These are phyloP conservation scores for Leptobrachium ailaonicum DNA, from an alignment of 2,113 vertebrate species.

Conservation along the genomic window DNA sequence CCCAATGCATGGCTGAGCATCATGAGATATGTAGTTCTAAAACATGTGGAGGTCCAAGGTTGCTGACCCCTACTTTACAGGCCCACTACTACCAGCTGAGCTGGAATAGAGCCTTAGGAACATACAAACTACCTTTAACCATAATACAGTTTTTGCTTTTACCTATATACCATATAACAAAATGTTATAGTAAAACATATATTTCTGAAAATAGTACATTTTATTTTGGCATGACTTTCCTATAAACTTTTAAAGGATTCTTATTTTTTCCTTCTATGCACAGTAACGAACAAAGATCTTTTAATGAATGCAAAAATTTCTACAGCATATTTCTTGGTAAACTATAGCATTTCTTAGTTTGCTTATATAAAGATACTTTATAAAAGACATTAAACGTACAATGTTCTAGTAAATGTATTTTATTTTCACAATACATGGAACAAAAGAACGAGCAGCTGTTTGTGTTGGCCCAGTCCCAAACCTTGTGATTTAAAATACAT, in stretches of 20 bases:
- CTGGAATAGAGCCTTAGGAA: too few species aligned
- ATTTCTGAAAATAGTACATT: too few species aligned
- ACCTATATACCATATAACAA: too few species aligned
- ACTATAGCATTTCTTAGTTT: not conserved
- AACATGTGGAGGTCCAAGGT: too few species aligned
- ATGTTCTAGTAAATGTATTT: conserved; percentile 7
- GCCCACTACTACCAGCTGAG: too few species aligned
- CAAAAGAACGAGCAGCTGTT: conserved; percentile 34
- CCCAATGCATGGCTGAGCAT: too few species aligned
- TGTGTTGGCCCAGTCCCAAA: conserved; percentile 19
- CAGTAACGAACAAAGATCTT: not conserved
- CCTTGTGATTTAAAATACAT: conserved; percentile 27
- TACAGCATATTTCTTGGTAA: not conserved
- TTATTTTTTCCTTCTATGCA: not conserved
- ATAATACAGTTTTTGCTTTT: too few species aligned
- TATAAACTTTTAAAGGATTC: not conserved
- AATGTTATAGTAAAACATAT: too few species aligned
- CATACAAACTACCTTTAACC: too few species aligned
- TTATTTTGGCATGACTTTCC: not conserved
- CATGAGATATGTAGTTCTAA: too few species aligned
- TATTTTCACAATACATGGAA: not conserved
- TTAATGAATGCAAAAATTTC: not conserved
- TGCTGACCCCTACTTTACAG: too few species aligned
- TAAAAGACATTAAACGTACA: conserved; percentile 7
- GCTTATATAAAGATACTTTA: not conserved